Evolutionary conservation across 2,113 vertebrate genomes (phyloP), one percentile per base, ranked within the genome.

Genomic region (Oncorhynchus masou): DNA sequence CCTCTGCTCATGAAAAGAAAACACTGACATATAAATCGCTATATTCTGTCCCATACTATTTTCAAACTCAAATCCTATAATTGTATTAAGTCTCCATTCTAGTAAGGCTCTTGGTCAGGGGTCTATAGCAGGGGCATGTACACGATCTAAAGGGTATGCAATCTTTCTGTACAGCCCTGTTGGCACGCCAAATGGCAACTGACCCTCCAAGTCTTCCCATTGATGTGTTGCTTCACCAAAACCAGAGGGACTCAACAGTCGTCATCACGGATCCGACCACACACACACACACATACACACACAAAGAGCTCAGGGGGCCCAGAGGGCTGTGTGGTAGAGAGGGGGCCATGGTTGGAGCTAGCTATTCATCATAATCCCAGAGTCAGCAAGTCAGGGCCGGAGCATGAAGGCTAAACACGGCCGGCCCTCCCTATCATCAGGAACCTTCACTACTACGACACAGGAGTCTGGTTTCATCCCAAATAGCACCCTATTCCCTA

Each of bases 341-440:
- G 11, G 49, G 65, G 73, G 57, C 74, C 77, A 48, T 11, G 51
- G 27, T 27, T 51, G 82, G 74, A 84, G 84, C 74, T 74, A 82
- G 85, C 76, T 73, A 22, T 80, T 65, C 15, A 74, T 71, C 68
- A 24, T 48, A 70, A 77, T 34, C 45, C 74, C 69, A 39, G 25
- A 34, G 76, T 84, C 84, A 85, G 78, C 79, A 78, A 72, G 66
- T 51, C 15, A 16, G 60, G 62, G 68, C 78, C 39, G 5, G 57
- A 70, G 59, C 19, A 51, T 13, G 77, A 2, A 64, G 45, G n/a
- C 27, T 57, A 71, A 74, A 70, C 76, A 71, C 34, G 48, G 67
- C 20, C 34, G 8, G 25, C 3, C 22, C 68, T 70, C 20, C 76
- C 65, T 11, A 24, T 78, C 77, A 80, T 76, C 57, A 57, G 27